phyloP scores from a whole-genome alignment of 1,140 invertebrate genomes.

The Tetramorium alpestre region DNA sequence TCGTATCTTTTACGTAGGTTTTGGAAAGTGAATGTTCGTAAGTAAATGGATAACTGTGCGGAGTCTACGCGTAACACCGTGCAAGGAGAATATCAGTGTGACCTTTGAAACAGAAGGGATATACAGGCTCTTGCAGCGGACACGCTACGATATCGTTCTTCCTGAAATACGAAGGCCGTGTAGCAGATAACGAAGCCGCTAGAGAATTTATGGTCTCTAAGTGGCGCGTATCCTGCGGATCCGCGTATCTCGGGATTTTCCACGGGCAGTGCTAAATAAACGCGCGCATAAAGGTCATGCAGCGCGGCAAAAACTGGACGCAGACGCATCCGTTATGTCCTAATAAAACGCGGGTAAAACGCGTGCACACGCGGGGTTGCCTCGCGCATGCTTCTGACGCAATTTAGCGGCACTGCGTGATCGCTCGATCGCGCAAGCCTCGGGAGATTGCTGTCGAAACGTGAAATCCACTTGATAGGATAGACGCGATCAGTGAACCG shows the following conservation, averaged over 20 bases:
- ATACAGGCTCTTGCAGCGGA: not conserved
- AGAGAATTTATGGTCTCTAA: slow-evolving; percentile 55
- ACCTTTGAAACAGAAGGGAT: slow-evolving; percentile 27
- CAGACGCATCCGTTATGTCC: slow-evolving; percentile 72
- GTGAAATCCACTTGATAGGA: not conserved
- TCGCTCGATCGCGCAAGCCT: not conserved
- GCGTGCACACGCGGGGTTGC: not conserved
- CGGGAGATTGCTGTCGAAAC: not conserved
- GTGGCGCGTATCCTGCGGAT: slow-evolving; percentile 8
- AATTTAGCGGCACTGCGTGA: slow-evolving; percentile 1
- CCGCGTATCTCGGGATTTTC: slow-evolving; percentile 34
- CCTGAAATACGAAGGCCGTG: slow-evolving; percentile 8
- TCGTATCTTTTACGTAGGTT: not conserved
- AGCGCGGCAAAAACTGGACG: slow-evolving; percentile 52
- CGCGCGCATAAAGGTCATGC: slow-evolving; percentile 45
- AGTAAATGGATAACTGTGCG: not conserved
- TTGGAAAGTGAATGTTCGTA: slow-evolving; percentile 1
- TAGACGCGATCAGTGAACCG: not conserved
- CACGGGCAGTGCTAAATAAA: slow-evolving; percentile 59
- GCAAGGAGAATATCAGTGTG: slow-evolving; percentile 20
- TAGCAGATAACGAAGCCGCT: slow-evolving; percentile 25
- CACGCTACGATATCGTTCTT: slow-evolving; percentile 33
- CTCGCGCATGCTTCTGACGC: slow-evolving; percentile 7
- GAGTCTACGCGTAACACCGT: not conserved
- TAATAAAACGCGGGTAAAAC: slow-evolving; percentile 58